Evolutionary conservation across 2,113 vertebrate genomes (phyloP).

Genomic region (Hemibagrus wyckioides): DNA sequence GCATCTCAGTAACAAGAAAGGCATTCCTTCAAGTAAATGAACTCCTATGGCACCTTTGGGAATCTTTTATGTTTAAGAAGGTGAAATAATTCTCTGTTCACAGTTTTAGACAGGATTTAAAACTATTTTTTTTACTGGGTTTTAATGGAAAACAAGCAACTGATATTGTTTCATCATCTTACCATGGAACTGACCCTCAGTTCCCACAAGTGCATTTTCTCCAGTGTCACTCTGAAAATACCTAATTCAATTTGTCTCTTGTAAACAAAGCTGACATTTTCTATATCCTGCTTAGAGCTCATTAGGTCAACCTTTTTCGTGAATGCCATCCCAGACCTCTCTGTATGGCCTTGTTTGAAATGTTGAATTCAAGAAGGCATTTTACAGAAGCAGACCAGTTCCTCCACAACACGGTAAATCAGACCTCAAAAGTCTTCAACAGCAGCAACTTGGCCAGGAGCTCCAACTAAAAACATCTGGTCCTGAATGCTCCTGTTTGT

Average conservation of each 20-base stretch:
- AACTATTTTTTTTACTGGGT: neutral
- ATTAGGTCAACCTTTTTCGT: neutral
- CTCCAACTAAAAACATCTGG: neutral
- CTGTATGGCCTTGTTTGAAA: neutral
- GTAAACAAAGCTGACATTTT: neutral
- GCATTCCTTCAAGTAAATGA: neutral
- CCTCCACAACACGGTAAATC: constrained; percentile 4
- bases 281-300: neutral
- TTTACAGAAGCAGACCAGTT: neutral
- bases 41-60: neutral
- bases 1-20: neutral
- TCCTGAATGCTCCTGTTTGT: neutral
- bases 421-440: neutral
- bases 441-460: neutral
- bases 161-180: neutral
- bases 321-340: neutral
- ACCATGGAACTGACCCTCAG: neutral
- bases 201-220: neutral
- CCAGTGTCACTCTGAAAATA: neutral
- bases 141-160: neutral
- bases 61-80: neutral
- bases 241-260: neutral
- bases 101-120: neutral
- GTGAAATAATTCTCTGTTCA: neutral
- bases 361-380: neutral